Evolutionary conservation across 2,888 invertebrate genomes (phyloP).

Genomic region (Beris morrisii): DNA sequence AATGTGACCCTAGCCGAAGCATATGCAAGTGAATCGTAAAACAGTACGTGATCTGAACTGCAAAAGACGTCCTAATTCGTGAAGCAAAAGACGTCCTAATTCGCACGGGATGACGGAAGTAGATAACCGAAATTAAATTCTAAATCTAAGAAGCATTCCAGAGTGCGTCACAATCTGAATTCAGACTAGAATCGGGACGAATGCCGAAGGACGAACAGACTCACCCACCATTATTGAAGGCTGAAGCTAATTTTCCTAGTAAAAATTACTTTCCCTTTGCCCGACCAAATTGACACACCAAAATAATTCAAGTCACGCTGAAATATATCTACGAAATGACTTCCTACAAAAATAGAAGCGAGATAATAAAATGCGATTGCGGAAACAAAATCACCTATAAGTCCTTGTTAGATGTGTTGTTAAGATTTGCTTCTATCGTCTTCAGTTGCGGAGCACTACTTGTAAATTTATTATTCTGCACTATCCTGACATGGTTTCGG

Average conservation of each 20-base stretch:
- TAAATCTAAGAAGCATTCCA: neutral
- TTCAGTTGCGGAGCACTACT: too few relatives aligned
- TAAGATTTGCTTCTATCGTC: neutral
- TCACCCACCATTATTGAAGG: neutral
- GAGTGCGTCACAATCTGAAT: neutral
- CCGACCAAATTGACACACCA: too few relatives aligned
- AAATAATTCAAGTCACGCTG: constrained; percentile 9
- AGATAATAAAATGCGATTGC: neutral
- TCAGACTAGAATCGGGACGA: neutral
- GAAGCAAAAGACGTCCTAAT: neutral
- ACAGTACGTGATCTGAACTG: constrained; percentile 1
- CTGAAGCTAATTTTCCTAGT: too few relatives aligned
- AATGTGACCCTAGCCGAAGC: neutral
- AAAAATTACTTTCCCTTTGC: too few relatives aligned
- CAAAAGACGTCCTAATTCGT: neutral
- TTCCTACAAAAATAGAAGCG: neutral
- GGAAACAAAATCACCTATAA: neutral
- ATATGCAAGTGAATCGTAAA: neutral
- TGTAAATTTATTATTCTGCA: too few relatives aligned
- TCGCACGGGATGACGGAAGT: neutral
- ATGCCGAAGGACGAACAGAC: neutral
- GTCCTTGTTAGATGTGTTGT: neutral
- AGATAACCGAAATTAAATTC: neutral
- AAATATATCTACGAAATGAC: neutral
- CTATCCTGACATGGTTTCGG: too few relatives aligned